Evolutionary conservation across 1,140 invertebrate genomes (phyloP), one percentile per base, ranked within the genome.

Genomic region (Zophobas morio): DNA sequence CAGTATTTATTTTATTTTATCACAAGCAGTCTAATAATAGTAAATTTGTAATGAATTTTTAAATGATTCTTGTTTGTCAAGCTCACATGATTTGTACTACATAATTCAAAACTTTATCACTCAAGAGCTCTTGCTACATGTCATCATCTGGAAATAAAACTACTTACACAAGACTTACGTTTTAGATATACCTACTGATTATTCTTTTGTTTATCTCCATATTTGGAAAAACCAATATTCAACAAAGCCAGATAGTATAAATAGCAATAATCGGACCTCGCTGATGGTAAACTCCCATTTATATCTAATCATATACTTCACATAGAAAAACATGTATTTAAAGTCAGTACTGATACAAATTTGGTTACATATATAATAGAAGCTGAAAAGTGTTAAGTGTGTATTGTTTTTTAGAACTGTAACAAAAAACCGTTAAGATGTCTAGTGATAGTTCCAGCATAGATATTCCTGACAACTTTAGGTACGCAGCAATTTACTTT

Each of bases 371-470:
- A 40, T 70, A 53, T 40, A 42, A 20, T 20, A 20, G 20, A 20
- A 74, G 42, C 33, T 71, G 35, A 36, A 77, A 49, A 37, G 39
- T 1, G 1, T 51, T 40, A 6, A 76, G 20, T 20, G 20, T 20
- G 20, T 20, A 51, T 76, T 76, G 72, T 54, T 76, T n/a, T 20
- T 20, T 74, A 71, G 72, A 47, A 63, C 8, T 63, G 2, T n/a
- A 70, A 20, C 20, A 70, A 33, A 34, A 35, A 71, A 49, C 49
- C 1, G 46, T 70, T 37, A 37, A 70, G 5, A 20, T 70, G 39
- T 1, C 34, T 40, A 37, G 1, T n/a, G 63, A 63, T 8, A 37
- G 33, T 70, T 36, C 46, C 33, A 33, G 1, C 4, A 42, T 33
- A 33, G 5, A 40, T 37, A 37, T 20, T 46, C 5, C 8, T 3